Evolutionary conservation across 2,797 vertebrate genomes (phyloP).

Genomic region (Alcedo quadribrachys): DNA sequence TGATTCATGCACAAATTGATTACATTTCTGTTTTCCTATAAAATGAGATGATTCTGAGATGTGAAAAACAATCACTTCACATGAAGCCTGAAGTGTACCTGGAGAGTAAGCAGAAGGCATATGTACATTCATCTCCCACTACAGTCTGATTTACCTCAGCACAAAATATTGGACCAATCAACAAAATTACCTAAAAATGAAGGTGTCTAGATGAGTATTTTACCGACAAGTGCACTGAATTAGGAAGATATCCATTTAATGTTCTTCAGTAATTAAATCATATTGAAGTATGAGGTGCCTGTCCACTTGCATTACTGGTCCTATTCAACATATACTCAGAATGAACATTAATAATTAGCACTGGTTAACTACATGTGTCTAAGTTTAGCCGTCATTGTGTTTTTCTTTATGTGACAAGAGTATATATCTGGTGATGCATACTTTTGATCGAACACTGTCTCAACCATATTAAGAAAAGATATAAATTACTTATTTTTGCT

Average conservation of each 20-base stretch:
- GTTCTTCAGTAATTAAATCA: constrained; percentile 9
- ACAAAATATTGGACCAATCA: not conserved
- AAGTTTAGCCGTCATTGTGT: not conserved
- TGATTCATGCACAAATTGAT: not conserved
- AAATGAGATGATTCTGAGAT: not conserved
- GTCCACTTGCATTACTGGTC: not conserved
- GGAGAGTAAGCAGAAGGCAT: not conserved
- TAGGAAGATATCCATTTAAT: not conserved
- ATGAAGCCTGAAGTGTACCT: not conserved
- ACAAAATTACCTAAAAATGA: not conserved
- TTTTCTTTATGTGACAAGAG: not conserved
- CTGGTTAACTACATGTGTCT: not conserved
- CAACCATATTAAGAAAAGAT: not conserved
- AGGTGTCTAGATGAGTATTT: not conserved
- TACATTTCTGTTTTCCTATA: not conserved
- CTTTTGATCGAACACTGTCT: not conserved
- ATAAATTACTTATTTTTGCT: not conserved
- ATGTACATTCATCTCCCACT: not conserved
- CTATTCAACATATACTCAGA: not conserved
- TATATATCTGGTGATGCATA: not conserved
- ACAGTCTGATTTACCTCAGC: not conserved
- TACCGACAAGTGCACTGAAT: not conserved
- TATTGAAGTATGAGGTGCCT: not conserved
- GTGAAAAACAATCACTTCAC: not conserved
- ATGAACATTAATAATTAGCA: not conserved